Conservation (phyloP, 2,888 invertebrate species). For the Crioceris asparagi region DNA sequence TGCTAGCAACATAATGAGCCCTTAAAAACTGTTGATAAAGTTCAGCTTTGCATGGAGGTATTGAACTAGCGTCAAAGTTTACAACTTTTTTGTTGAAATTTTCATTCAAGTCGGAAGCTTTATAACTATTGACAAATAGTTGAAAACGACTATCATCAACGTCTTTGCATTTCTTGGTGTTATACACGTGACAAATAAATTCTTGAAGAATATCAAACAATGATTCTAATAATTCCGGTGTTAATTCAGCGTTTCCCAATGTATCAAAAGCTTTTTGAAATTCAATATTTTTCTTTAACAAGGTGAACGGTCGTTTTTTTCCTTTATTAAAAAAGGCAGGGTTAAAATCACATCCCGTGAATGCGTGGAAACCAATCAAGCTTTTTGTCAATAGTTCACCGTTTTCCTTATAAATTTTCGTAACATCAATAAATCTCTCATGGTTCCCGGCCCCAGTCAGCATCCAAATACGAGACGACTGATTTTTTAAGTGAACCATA, state of each 20-base stretch:
- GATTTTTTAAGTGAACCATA: constrained; percentile 18
- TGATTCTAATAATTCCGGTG: constrained; percentile 5
- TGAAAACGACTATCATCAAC: constrained; percentile 16
- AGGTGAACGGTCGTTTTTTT: too few relatives aligned
- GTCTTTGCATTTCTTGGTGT: constrained; percentile 14
- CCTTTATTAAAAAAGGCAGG: too few relatives aligned
- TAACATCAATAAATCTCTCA: constrained; percentile 10
- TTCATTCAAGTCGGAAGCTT: constrained; percentile 9
- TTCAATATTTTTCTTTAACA: too few relatives aligned
- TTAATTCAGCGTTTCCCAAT: too few relatives aligned
- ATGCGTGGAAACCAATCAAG: constrained; percentile 13
- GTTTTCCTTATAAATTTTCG: constrained; percentile 10
- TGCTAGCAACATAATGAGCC: constrained; percentile 16
- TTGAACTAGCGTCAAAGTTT: constrained; percentile 18
- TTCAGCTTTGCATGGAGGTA: constrained; percentile 21
- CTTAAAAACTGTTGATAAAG: constrained; percentile 18
- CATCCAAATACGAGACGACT: constrained; percentile 17
- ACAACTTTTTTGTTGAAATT: constrained; percentile 14
- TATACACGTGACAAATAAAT: constrained; percentile 14
- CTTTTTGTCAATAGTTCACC: constrained; percentile 10
- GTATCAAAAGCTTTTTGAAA: too few relatives aligned
- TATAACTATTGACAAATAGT: constrained; percentile 14
- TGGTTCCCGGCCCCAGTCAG: constrained; percentile 19
- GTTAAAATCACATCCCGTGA: constrained; percentile 12
- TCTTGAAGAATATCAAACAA: constrained; percentile 12